Conservation (phyloP, 2,888 invertebrate species). For the Hirudinaria manillensis region DNA sequence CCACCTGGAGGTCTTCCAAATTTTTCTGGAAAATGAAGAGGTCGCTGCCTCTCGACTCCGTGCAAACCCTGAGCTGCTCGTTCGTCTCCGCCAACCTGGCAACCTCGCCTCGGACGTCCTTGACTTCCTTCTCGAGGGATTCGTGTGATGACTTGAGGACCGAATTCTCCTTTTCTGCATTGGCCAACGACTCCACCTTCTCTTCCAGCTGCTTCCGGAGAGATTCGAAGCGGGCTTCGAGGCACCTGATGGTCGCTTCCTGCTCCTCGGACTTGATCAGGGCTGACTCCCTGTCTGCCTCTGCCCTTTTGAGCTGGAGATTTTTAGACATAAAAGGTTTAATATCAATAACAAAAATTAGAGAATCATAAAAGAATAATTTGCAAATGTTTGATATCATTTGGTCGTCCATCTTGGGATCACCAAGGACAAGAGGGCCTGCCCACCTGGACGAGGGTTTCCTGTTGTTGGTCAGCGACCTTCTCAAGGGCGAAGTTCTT, state of each 20-base stretch:
- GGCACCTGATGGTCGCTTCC: slow-evolving; percentile 7
- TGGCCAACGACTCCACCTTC: neutral
- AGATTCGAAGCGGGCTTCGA: neutral
- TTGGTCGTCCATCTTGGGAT: neutral
- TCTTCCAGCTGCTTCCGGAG: slow-evolving; percentile 13
- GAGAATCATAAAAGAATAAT: neutral
- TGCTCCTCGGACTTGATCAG: slow-evolving; percentile 23
- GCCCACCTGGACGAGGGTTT: neutral
- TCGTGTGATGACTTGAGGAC: neutral
- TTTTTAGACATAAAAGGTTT: neutral
- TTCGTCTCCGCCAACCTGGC: neutral
- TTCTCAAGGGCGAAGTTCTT: neutral
- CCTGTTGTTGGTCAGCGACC: neutral
- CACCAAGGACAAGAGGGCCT: neutral
- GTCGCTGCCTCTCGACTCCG: neutral
- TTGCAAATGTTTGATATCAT: neutral
- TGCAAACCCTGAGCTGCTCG: neutral
- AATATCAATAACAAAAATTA: neutral
- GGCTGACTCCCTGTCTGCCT: neutral
- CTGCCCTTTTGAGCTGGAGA: neutral
- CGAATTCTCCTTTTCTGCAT: neutral
- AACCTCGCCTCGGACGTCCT: neutral
- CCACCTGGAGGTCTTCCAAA: slow-evolving; percentile 17
- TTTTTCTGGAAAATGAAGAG: slow-evolving; percentile 4
- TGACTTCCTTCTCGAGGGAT: neutral